Base-by-base conservation (phyloP, 2,888 invertebrate genomes). In the Rhopalosiphum nymphaeae region DNA sequence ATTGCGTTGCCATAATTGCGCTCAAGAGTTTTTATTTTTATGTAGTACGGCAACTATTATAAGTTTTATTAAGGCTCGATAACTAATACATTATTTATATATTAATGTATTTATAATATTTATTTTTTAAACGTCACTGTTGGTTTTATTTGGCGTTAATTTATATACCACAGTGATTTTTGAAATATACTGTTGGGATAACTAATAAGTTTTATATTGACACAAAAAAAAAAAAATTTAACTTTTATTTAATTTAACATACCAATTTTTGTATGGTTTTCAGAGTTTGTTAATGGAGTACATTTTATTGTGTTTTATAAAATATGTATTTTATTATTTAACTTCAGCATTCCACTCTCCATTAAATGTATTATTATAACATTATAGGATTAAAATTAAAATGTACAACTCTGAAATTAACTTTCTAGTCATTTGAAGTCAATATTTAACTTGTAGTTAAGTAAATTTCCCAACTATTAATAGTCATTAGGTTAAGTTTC, bases 401-500 rank as follows among this genome's bases (percentile, higher is more conserved):
- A 91, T 46, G 49, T 29, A 16, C 36, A 36, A 87, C 92, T 87
- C 49, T 92, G 61, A 61, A 67, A 87, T 61, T 21, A 57, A 87
- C 21, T 49, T 49, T 92, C 92, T 92, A 92, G 92, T 92, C 92
- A 49, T 53, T 88, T 67, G 11, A 87, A 87, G 92, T 88, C 67
- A 88, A 88, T 92, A 10, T 49, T 29, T 88, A 88, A 92, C 87
- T 87, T 67, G 89, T 84, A 84, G 89, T 57, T 89, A 46, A 26
- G 9, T 89, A 26, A 4, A 53, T 56, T 84, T 49, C 16, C 89
- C 56, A 89, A 84, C 56, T 84, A 93, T 56, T 46, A 84, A 84
- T 89, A 93, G 93, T 93, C 93, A 93, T 89, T 93, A 93, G 56
- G 7, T 93, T 93, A 93, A 93, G 93, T 56, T 46, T 56, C 1